Base-by-base conservation (phyloP, 1,140 invertebrate species). In the Scaptomyza pallida region DNA sequence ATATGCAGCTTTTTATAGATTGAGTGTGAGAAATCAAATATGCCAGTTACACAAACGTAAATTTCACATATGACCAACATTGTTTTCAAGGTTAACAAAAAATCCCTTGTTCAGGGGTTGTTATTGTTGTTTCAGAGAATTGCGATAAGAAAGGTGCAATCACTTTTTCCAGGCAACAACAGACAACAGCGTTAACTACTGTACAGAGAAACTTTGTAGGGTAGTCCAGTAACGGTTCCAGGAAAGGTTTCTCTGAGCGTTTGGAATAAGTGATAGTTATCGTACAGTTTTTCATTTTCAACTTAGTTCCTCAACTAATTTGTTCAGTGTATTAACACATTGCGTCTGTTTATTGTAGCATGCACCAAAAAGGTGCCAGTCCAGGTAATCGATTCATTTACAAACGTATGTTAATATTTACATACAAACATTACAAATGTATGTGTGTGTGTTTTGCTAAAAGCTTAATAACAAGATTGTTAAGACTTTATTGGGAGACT, bases 341-440 rank as follows among this genome's bases (percentile, higher is more conserved):
- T 61, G 37, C 59, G 8, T 52, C 37, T 51, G 47, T 33, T 61
- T 41, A 10, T 15, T 41, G 60, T 19, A 43, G 48, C 60, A 62
- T 52, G 60, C 60, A 43, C 4, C 23, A 44, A 17, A 30, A 41
- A 63, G 37, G 60, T 62, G 60, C 17, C 40, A 69, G 44, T 81
- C 26, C 19, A 52, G 57, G 51, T 63, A 83, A 80, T 85, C 64
- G 73, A 86, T 73, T 56, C 16, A 33, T n/a, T 71, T 64, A 47
- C 26, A 40, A 44, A 37, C 35, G 17, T 55, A 43, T 63, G 21
- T 51, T 16, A 17, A 3, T 61, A 17, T 51, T n/a, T 12, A 55
- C 3, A 55, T 40, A 40, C 33, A 55, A 15, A 5, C 52, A 55
- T 23, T 5, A 12, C 4, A 12, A 26, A 23, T 4, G 1, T 23